These are phyloP conservation scores for Margarornis squamiger DNA, from an alignment of 2,797 vertebrate genomes.

Conservation along the genomic window DNA sequence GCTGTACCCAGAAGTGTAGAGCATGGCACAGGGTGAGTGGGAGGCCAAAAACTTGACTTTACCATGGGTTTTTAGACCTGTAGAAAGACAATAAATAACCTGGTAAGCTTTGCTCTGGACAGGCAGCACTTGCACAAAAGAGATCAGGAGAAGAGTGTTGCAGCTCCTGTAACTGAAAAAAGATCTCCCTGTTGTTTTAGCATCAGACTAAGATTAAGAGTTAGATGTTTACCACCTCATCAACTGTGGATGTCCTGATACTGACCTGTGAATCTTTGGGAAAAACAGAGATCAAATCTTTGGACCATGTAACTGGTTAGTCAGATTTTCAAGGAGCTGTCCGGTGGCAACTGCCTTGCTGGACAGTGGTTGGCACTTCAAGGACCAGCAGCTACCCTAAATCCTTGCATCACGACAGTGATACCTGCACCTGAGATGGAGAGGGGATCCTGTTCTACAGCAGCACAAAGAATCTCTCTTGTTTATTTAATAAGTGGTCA, in stretches of 20 bases:
- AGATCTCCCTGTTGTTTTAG: background rate
- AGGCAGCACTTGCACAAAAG: background rate
- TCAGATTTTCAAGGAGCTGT: background rate
- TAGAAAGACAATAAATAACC: slow-evolving; percentile 43
- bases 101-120: background rate
- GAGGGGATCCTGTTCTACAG: background rate
- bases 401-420: background rate
- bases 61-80: background rate
- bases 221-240: background rate
- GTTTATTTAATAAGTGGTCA: background rate
- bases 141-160: background rate
- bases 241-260: background rate
- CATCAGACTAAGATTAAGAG: background rate
- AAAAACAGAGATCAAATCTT: background rate
- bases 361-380: background rate
- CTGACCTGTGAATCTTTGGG: background rate
- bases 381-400: background rate
- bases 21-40: background rate
- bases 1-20: background rate
- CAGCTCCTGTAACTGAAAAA: background rate
- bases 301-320: accelerated
- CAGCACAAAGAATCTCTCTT: background rate
- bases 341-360: background rate
- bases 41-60: slow-evolving; percentile 31
- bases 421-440: background rate